A percentile compares a stretch with the other conserved stretches of the same genome.
Conservation (phyloP, 2,113 vertebrate species). For the Theristicus caerulescens region DNA sequence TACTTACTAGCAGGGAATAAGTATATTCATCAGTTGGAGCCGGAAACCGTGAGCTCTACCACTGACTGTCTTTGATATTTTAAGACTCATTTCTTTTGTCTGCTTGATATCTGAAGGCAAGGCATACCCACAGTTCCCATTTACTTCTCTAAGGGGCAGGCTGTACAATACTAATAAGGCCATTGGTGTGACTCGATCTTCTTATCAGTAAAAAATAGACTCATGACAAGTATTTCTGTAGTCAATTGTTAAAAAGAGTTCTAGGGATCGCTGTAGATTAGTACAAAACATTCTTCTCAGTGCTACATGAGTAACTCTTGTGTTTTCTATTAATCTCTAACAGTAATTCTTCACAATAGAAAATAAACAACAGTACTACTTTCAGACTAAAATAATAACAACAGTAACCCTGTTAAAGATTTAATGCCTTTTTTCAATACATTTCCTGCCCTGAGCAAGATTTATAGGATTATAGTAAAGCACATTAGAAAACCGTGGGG, state of each 20-base stretch:
- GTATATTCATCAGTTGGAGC: background rate
- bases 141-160: background rate
- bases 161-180: background rate
- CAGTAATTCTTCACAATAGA: background rate
- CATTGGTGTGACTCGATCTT: background rate
- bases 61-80: background rate
- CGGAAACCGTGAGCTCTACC: background rate
- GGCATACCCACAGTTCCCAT: background rate
- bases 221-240: background rate
- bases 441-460: background rate
- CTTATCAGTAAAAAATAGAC: background rate
- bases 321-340: conserved; percentile 7
- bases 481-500: background rate
- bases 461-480: background rate
- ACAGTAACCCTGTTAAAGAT: background rate
- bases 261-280: background rate
- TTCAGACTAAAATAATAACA: conserved; percentile 4
- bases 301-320: background rate
- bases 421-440: background rate
- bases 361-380: background rate
- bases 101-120: background rate
- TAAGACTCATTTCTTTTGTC: background rate
- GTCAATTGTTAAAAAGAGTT: background rate
- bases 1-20: background rate
- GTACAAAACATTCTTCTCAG: background rate